Percentiles rank a stretch among this genome's conserved stretches.
These are phyloP conservation scores for Pipistrellus kuhlii DNA, from an alignment of 2,797 vertebrate genomes.

Conservation along the genomic window DNA sequence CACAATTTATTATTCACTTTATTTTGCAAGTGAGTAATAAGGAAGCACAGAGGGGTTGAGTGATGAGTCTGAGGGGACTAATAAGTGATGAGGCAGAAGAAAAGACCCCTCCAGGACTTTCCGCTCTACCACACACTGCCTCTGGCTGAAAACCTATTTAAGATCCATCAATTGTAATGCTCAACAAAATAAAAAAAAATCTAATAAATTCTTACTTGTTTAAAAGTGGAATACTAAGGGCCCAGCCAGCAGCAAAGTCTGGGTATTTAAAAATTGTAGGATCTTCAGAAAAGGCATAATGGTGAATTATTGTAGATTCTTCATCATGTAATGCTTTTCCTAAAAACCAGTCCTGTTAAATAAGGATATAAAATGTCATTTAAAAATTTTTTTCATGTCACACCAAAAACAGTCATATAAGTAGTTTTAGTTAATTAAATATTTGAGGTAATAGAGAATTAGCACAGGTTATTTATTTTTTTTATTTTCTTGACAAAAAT, in stretches of 20 bases:
- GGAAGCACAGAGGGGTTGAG: background rate
- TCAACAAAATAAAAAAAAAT: background rate
- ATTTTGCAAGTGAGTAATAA: background rate
- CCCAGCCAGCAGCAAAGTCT: constrained; percentile 97
- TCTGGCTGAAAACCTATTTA: background rate
- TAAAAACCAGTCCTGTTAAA: constrained; percentile 95
- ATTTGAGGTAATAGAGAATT: background rate
- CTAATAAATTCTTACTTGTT: constrained; percentile 91
- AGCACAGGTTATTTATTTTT: constrained; percentile 30
- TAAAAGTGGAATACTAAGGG: constrained; percentile 94
- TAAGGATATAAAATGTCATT: constrained; percentile 75
- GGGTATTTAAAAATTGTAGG: constrained; percentile 95
- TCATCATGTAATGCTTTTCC: constrained; percentile 95
- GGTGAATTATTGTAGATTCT: constrained; percentile 98
- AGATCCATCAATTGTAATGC: background rate
- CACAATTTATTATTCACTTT: background rate
- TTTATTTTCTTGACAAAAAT: constrained; percentile 48
- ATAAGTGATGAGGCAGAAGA: background rate
- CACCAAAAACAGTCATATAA: background rate
- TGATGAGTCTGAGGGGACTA: background rate
- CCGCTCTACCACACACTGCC: background rate
- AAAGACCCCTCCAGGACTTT: background rate
- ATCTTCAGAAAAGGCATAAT: constrained; percentile 98
- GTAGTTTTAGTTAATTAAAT: constrained; percentile 13
- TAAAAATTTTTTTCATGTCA: background rate